These are phyloP conservation scores for Myotis pilosus DNA, from an alignment of 2,797 vertebrate species.

Conservation along the genomic window DNA sequence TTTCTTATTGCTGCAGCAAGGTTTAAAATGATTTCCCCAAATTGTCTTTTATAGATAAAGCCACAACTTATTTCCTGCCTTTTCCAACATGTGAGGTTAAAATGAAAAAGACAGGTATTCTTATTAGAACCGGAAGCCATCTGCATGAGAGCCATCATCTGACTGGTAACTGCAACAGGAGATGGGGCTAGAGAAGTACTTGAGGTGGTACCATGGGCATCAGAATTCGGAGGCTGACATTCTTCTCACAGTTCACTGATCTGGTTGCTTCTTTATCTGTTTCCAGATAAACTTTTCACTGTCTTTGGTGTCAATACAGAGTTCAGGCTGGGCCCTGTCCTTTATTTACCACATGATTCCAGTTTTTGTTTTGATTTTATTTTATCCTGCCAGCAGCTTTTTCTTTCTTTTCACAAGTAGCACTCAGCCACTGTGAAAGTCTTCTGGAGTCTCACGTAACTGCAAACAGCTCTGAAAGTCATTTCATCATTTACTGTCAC, in stretches of 20 bases:
- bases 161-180: constrained; percentile 96
- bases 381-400: constrained; percentile 80
- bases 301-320: constrained; percentile 92
- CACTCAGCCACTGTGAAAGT: constrained; percentile 95
- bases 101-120: constrained; percentile 92
- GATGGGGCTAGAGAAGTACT: constrained; percentile 93
- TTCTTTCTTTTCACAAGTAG: constrained; percentile 96
- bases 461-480: constrained; percentile 87
- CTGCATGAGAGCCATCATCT: constrained; percentile 91
- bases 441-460: constrained; percentile 90
- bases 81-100: constrained; percentile 96
- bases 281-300: constrained; percentile 86
- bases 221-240: constrained; percentile 86
- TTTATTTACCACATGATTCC: constrained; percentile 90
- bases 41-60: constrained; percentile 96
- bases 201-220: constrained; percentile 95
- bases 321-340: constrained; percentile 92
- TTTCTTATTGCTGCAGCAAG: constrained; percentile 94
- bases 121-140: constrained; percentile 90
- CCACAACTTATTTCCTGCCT: constrained; percentile 89
- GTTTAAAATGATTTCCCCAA: constrained; percentile 97
- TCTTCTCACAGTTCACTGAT: constrained; percentile 91
- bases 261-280: constrained; percentile 89
- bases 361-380: background rate
- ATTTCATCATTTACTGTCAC: constrained; percentile 93